phyloP scores from a whole-genome alignment of 2,797 vertebrate species.

The Geotrypetes seraphini region DNA sequence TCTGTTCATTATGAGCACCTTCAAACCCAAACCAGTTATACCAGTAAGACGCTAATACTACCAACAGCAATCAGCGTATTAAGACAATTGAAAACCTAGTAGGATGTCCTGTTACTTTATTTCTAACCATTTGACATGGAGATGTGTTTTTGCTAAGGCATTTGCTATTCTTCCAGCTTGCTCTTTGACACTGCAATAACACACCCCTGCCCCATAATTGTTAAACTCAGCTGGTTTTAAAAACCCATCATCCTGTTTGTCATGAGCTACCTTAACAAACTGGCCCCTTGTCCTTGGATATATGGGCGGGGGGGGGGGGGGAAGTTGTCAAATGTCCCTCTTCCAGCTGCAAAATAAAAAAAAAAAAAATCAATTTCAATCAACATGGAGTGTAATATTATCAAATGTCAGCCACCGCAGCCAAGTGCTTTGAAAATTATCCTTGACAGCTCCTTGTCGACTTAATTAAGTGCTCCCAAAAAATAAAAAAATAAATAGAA shows the following conservation, averaged over 20 bases:
- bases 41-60: neutral
- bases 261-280: conserved; percentile 60
- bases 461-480: conserved; percentile 96
- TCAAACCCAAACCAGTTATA: neutral
- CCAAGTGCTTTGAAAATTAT: conserved; percentile 85
- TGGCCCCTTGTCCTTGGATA: conserved; percentile 74
- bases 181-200: conserved; percentile 41
- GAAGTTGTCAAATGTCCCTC: conserved; percentile 72
- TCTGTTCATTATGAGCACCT: neutral
- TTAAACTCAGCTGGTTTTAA: conserved; percentile 40
- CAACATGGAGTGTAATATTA: conserved; percentile 97
- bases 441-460: conserved; percentile 96
- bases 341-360: conserved; percentile 24
- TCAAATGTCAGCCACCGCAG: conserved; percentile 94
- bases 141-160: no score
- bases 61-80: fast-evolving
- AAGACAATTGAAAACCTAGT: no score
- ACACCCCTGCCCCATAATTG: conserved; percentile 18
- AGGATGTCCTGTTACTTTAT: no score
- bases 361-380: conserved; percentile 97
- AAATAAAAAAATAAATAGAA: conserved; percentile 43
- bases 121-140: neutral
- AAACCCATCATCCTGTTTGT: conserved; percentile 64
- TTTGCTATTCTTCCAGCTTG: conserved; percentile 27
- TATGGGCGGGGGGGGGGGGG: no score